phyloP scores from a whole-genome alignment of 92 coral and sea anemone species.

The Scolanthus callimorphus region DNA sequence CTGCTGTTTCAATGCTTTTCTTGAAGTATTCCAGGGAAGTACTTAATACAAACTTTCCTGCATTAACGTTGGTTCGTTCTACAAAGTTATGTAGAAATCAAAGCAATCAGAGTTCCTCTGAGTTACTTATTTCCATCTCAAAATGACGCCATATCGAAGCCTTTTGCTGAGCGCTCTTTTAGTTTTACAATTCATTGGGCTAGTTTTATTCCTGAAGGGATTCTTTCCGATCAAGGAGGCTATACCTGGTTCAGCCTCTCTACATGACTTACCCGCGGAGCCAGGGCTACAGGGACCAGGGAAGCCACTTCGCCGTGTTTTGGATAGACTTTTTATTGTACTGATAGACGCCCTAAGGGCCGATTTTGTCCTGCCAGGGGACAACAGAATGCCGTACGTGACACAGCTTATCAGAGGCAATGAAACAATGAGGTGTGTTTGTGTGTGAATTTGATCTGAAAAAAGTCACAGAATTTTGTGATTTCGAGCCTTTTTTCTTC shows the following conservation, averaged over 20 bases:
- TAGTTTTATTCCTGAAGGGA: slow-evolving; percentile 76
- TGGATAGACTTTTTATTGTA: slow-evolving; percentile 72
- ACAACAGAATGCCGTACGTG: slow-evolving; percentile 63
- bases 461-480: too few species aligned
- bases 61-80: too few species aligned
- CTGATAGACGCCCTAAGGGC: slow-evolving; percentile 90
- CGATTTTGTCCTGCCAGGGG: slow-evolving; percentile 74
- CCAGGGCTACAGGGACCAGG: slow-evolving; percentile 52
- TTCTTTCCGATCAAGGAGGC: slow-evolving; percentile 92
- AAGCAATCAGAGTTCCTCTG: too few species aligned
- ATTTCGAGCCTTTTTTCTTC: too few species aligned
- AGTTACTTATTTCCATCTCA: not conserved
- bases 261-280: slow-evolving; percentile 57
- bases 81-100: too few species aligned
- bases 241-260: slow-evolving; percentile 68
- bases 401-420: slow-evolving; percentile 47
- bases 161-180: slow-evolving; percentile 41
- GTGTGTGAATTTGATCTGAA: too few species aligned
- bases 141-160: slow-evolving; percentile 26
- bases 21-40: too few species aligned
- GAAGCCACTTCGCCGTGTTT: slow-evolving; percentile 38
- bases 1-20: too few species aligned
- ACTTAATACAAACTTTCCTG: too few species aligned
- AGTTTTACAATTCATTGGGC: slow-evolving; percentile 65
- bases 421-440: slow-evolving; percentile 76